phyloP scores from a whole-genome alignment of 2,888 invertebrate species.

The Cephus spinipes region DNA sequence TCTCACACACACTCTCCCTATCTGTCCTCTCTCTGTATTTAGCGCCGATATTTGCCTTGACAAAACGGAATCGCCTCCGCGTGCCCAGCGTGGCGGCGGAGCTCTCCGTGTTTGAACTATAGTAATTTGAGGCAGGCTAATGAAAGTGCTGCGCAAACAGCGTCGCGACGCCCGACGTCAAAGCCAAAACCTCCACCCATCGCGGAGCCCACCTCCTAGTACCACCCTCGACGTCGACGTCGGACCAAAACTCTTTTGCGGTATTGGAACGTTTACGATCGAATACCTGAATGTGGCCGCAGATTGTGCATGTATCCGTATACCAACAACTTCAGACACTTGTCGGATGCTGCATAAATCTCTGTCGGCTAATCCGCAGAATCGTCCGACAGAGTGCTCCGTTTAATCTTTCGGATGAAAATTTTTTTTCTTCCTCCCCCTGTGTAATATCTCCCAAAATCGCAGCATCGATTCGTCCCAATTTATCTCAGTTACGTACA shows the following conservation, averaged over 20 bases:
- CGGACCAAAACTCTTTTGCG: conserved; percentile 46
- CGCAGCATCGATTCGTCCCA: not conserved
- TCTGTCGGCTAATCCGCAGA: not conserved
- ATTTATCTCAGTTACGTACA: not conserved
- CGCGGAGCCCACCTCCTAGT: conserved; percentile 16
- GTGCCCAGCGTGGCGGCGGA: conserved; percentile 35
- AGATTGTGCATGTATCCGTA: conserved; percentile 26
- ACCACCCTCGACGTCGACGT: conserved; percentile 28
- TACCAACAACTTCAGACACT: conserved; percentile 1
- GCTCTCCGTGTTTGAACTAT: conserved; percentile 60
- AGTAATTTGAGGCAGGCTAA: conserved; percentile 65
- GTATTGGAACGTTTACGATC: conserved; percentile 46
- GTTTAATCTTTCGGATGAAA: not conserved
- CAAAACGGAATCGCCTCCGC: conserved; percentile 59
- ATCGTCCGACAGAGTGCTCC: not conserved
- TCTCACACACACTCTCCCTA: conserved; percentile 20
- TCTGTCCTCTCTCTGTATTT: conserved; percentile 36
- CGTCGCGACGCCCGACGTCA: conserved; percentile 63
- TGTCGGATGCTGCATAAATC: conserved; percentile 5
- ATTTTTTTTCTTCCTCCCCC: not conserved
- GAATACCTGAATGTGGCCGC: conserved; percentile 29
- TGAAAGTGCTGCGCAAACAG: conserved; percentile 65
- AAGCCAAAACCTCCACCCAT: conserved; percentile 56
- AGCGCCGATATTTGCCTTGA: conserved; percentile 57
- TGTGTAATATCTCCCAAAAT: not conserved